Evolutionary conservation across 2,797 vertebrate genomes (phyloP).

Genomic region (Arctocebus calabarensis): DNA sequence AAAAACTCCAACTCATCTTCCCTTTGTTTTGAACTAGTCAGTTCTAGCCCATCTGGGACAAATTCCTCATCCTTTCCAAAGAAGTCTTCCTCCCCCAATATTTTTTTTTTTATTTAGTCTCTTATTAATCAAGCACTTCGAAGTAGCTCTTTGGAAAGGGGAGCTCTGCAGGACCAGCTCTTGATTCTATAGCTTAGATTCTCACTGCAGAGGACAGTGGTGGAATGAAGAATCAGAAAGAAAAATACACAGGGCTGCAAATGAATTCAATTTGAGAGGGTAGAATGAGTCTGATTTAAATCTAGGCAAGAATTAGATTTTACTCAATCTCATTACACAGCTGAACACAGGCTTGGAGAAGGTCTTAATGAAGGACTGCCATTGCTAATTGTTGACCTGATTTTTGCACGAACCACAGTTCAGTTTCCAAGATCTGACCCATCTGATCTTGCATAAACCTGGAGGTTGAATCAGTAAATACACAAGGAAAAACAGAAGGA

Average conservation of each 20-base stretch:
- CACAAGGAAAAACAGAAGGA: slow-evolving; percentile 3
- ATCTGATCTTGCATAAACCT: background rate
- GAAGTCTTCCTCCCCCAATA: background rate
- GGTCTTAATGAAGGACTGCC: background rate
- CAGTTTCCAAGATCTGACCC: slow-evolving; percentile 62
- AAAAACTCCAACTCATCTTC: background rate
- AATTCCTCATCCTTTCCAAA: background rate
- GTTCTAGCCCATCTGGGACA: background rate
- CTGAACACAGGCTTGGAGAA: background rate
- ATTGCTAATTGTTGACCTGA: slow-evolving; percentile 51
- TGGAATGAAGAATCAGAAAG: background rate
- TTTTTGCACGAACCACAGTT: slow-evolving; percentile 35
- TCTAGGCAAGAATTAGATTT: slow-evolving; percentile 1
- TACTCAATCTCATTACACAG: background rate
- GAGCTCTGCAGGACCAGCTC: background rate
- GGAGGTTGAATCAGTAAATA: slow-evolving; percentile 22
- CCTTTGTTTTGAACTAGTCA: background rate
- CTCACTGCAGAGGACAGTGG: background rate
- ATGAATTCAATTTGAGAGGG: background rate
- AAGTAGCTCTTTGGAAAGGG: background rate
- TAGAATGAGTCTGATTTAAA: background rate
- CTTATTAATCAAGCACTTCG: background rate
- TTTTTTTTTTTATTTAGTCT: background rate
- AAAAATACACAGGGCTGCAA: background rate
- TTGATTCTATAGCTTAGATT: background rate